These are phyloP conservation scores for Chironomus riparius DNA, from an alignment of 2,888 invertebrate genomes.

Conservation along the genomic window DNA sequence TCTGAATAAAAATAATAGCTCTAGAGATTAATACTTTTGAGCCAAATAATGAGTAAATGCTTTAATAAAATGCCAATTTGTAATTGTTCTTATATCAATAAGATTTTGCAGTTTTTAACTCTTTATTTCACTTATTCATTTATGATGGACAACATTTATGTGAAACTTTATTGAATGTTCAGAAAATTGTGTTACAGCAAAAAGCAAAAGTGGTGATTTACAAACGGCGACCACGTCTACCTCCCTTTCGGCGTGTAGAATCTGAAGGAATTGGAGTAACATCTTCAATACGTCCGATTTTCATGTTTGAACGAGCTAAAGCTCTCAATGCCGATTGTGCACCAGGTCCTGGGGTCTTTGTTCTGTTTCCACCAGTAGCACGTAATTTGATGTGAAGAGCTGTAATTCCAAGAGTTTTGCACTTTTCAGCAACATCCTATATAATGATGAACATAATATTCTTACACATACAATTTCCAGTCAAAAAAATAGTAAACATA, in stretches of 20 bases:
- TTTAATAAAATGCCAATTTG: no score
- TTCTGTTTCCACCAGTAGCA: slow-evolving; percentile 97
- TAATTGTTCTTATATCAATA: no score
- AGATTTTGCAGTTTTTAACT: no score
- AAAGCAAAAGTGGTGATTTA: slow-evolving; percentile 49
- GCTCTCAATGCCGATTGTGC: slow-evolving; percentile 97
- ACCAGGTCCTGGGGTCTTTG: slow-evolving; percentile 97
- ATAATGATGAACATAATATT: slow-evolving; percentile 30
- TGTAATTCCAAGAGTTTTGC: slow-evolving; percentile 93
- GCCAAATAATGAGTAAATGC: no score
- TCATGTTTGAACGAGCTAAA: slow-evolving; percentile 97
- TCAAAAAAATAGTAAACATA: slow-evolving; percentile 38
- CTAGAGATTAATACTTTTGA: no score
- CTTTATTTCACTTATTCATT: not conserved
- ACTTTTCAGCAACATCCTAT: slow-evolving; percentile 97
- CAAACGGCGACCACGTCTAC: slow-evolving; percentile 98
- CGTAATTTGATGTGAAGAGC: slow-evolving; percentile 97
- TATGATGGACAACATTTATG: not conserved
- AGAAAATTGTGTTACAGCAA: not conserved
- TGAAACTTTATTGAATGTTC: not conserved
- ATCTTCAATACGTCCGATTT: slow-evolving; percentile 98
- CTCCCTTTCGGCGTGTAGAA: slow-evolving; percentile 98
- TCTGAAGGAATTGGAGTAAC: slow-evolving; percentile 99
- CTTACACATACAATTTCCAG: not conserved
- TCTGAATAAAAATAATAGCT: no score